Conservation (phyloP, 2,797 vertebrate species). For the Melopsittacus undulatus region DNA sequence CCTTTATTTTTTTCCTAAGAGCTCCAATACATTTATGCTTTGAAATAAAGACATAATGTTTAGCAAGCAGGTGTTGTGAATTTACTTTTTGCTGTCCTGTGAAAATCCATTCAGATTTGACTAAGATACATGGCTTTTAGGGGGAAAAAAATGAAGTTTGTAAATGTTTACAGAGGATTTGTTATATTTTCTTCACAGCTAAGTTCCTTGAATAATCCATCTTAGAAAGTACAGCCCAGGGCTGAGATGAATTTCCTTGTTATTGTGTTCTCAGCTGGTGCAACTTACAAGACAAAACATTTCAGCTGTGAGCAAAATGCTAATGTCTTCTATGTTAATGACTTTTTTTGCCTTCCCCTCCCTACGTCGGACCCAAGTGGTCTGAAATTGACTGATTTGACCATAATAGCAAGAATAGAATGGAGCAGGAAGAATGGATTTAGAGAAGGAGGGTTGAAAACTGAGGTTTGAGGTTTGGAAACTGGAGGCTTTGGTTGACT, state of each 20-base stretch:
- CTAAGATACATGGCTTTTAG: background rate
- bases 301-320: slow-evolving; percentile 2
- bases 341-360: background rate
- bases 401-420: background rate
- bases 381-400: background rate
- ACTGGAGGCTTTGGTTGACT: background rate
- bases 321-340: background rate
- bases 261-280: background rate
- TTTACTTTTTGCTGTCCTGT: slow-evolving; percentile 4
- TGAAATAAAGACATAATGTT: background rate
- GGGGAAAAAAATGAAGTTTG: background rate
- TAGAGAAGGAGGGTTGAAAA: background rate
- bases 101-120: slow-evolving; percentile 11
- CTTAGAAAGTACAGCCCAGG: background rate
- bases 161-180: background rate
- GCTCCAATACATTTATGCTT: background rate
- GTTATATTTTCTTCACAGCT: background rate
- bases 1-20: background rate
- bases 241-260: slow-evolving; percentile 1
- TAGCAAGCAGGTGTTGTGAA: background rate
- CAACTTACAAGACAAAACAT: background rate
- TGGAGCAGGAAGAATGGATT: background rate
- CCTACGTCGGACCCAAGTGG: background rate
- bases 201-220: background rate
- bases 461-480: background rate